Evolutionary conservation across 2,797 vertebrate genomes (phyloP).

Genomic region (Cryptoblepharus egeriae): DNA sequence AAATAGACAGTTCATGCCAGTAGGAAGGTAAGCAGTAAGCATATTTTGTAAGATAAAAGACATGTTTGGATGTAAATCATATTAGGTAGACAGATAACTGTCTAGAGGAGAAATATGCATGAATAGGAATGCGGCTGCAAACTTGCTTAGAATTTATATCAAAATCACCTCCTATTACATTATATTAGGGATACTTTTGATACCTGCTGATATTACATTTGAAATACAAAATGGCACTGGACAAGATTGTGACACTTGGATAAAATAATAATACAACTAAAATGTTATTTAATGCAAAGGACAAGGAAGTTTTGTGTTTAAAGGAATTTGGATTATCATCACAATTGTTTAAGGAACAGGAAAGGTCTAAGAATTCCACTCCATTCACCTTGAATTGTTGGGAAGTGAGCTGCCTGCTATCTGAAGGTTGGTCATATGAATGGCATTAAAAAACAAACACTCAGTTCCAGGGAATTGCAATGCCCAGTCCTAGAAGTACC

Average conservation of each 20-base stretch:
- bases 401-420: not conserved
- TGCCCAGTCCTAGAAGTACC: too few relatives aligned
- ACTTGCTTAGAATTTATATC: constrained; percentile 69
- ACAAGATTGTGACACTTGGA: constrained; percentile 50
- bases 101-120: constrained; percentile 55
- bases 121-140: constrained; percentile 52
- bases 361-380: constrained; percentile 15
- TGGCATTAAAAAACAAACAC: not conserved
- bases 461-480: too few relatives aligned
- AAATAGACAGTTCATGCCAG: constrained; percentile 39
- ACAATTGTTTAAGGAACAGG: constrained; percentile 3
- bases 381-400: constrained; percentile 5
- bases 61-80: constrained; percentile 59
- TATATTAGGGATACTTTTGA: constrained; percentile 53
- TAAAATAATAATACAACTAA: constrained; percentile 59
- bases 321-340: constrained; percentile 40
- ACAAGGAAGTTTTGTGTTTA: constrained; percentile 36
- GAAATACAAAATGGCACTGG: constrained; percentile 60
- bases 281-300: constrained; percentile 41
- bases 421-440: not conserved
- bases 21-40: constrained; percentile 50
- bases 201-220: constrained; percentile 57
- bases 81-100: constrained; percentile 58
- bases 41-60: constrained; percentile 65
- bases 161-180: constrained; percentile 54